Evolutionary conservation across 2,113 vertebrate species (phyloP), one percentile per base, ranked within the genome.

Genomic region (Cettia cetti): DNA sequence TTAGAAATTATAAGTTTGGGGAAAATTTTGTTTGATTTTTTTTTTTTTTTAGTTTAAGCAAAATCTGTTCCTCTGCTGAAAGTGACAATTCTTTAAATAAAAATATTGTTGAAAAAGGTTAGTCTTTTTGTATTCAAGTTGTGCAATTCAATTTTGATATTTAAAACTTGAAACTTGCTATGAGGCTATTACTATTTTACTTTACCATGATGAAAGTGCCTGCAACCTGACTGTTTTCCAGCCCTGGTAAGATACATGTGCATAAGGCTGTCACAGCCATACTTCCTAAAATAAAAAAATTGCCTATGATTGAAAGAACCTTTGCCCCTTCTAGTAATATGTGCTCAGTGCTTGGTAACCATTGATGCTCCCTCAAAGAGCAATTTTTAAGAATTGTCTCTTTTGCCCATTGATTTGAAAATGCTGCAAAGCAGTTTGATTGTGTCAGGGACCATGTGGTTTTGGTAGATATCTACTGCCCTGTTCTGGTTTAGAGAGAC

Each of bases 31-130:
- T 64, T 88, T 49, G n/a, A 13, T 75, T 60, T 81, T 78, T 63
- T 57, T 42, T 44, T 44, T 66, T 52, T 89, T 91, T 89, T 74
- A 30, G 24, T 90, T 95, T 81, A 84, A 94, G 89, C 64, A 92
- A 97, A 96, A 96, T 94, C 96, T 97, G 95, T 96, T 96, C 86
- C 56, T 91, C 77, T 69, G 65, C 86, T 91, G 75, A 81, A 95
- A 95, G 86, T 92, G 91, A 94, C 72, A 91, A 91, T 94, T 91
- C 83, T 94, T 92, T 92, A 91, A 92, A 91, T 83, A 96, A 95
- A 89, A 92, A 94, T 75, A 94, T 89, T 91, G 69, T 92, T 76
- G 77, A n/a, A 75, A 95, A 95, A 97, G 83, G 83, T 95, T 96
- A 91, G 95, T 94, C 91, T 95, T 96, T 95, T 94, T 94, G 86